Evolutionary conservation across 1,140 invertebrate species (phyloP).

Genomic region (Centruroides sculpturatus): DNA sequence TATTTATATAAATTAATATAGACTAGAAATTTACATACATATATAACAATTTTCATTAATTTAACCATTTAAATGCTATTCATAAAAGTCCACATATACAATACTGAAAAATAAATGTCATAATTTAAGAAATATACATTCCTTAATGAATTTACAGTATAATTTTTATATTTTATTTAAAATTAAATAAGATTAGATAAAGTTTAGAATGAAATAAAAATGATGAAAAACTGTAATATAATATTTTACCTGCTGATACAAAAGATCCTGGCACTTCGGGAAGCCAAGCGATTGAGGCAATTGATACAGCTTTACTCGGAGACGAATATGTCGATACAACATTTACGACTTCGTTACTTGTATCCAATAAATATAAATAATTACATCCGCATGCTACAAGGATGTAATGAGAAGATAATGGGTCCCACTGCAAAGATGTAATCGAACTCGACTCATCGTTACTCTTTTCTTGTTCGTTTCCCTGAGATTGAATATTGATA

Average conservation of each 20-base stretch:
- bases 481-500: too few relatives aligned
- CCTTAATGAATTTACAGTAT: too few relatives aligned
- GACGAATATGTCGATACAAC: conserved; percentile 28
- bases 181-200: too few relatives aligned
- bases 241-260: conserved; percentile 30
- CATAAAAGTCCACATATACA: too few relatives aligned
- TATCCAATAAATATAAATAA: conserved; percentile 29
- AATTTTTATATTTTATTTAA: too few relatives aligned
- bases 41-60: too few relatives aligned
- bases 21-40: too few relatives aligned
- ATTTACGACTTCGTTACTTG: conserved; percentile 17
- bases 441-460: background rate
- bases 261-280: conserved; percentile 34
- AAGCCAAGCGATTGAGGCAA: conserved; percentile 31
- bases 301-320: conserved; percentile 27
- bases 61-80: too few relatives aligned
- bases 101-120: too few relatives aligned
- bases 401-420: conserved; percentile 32
- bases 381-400: conserved; percentile 25
- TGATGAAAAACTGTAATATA: background rate
- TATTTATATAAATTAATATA: too few relatives aligned
- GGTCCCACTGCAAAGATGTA: conserved; percentile 33
- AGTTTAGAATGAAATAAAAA: too few relatives aligned
- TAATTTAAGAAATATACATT: too few relatives aligned
- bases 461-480: background rate